Percentiles rank a stretch among this genome's conserved stretches.
Evolutionary conservation across 2,113 vertebrate genomes (phyloP).

Genomic region (Nibea coibor): DNA sequence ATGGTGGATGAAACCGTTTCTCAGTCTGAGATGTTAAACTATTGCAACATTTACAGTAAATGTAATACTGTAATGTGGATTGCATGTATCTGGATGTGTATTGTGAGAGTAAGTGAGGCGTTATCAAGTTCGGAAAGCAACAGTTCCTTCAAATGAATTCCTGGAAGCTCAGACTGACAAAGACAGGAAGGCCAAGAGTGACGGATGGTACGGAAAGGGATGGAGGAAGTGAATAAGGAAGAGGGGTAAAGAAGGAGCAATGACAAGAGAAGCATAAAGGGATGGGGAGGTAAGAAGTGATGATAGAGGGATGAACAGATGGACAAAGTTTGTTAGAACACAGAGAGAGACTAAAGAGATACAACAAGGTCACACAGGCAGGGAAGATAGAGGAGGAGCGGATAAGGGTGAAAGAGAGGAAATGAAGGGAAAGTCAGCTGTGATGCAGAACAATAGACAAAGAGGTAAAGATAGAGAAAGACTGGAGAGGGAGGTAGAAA

Average conservation of each 20-base stretch:
- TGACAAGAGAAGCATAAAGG: neutral
- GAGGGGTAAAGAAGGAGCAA: constrained; percentile 27
- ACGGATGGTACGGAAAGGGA: constrained; percentile 33
- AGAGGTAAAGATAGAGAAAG: constrained; percentile 13
- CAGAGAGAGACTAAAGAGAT: neutral
- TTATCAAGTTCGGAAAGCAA: constrained; percentile 74
- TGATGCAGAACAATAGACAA: constrained; percentile 12
- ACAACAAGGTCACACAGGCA: neutral
- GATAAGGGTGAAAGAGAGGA: constrained; percentile 24
- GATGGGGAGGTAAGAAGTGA: neutral
- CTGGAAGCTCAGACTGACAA: constrained; percentile 83
- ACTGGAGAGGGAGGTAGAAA: constrained; percentile 4
- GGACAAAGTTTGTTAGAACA: neutral
- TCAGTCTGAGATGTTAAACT: neutral
- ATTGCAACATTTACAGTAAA: neutral
- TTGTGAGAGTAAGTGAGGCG: constrained; percentile 46
- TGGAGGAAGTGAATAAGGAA: constrained; percentile 17
- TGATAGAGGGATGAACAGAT: neutral
- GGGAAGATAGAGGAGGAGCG: neutral
- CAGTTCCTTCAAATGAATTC: constrained; percentile 84
- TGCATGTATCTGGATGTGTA: neutral
- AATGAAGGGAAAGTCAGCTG: constrained; percentile 16
- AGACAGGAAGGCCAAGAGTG: constrained; percentile 79
- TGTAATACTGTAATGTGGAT: neutral
- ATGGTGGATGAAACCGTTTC: too few species aligned